Base-by-base conservation (phyloP, 2,888 invertebrate genomes). In the Caenorhabditis sp. region DNA sequence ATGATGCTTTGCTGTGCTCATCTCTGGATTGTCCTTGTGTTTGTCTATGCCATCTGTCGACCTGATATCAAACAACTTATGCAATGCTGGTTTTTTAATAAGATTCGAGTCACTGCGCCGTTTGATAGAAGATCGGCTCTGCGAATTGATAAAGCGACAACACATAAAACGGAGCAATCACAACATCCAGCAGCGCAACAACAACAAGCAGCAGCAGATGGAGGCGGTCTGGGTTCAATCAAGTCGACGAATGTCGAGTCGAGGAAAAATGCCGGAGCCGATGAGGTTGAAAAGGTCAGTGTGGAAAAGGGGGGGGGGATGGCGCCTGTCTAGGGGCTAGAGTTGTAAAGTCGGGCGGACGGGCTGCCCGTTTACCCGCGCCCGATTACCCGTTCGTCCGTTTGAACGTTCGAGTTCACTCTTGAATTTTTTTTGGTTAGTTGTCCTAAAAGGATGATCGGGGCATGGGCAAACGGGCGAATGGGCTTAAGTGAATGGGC, bases 21-120 rank as follows among this genome's bases (percentile, higher is more conserved):
- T 1, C 31, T 59, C 3, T 68, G 63, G 63, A 59, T 63, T 25
- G 1, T 68, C n/a, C 20, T 60, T 4, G 20, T 57, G n/a, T 70
- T 62, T 23, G 21, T 21, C 0, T 14, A 62, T 31, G 56, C 38
- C n/a, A 43, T 70, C n/a, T 62, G 64, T n/a, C 65, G 62, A 54
- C 70, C 70, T 5, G 70, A 65, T 31, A 65, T 66, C 54, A 57
- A 52, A 25, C 17, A 31, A 8, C n/a, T 66, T n/a, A 57, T 31
- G 53, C 64, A 70, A 49, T 25, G 25, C n/a, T 69, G 68, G 63
- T 63, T 63, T 56, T n/a, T 23, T 17, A 31, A n/a, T 17, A 38
- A 49, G 12, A 63, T 63, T 49, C 25, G 31, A 26, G 7, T 17
- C 1, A 43, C 31, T 5, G 21, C 5, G 23, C 36, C 14, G 1